A percentile compares a stretch with the other conserved stretches of the same genome.
These are phyloP conservation scores for Isichthys henryi DNA, from an alignment of 2,113 vertebrate species.

Conservation along the genomic window DNA sequence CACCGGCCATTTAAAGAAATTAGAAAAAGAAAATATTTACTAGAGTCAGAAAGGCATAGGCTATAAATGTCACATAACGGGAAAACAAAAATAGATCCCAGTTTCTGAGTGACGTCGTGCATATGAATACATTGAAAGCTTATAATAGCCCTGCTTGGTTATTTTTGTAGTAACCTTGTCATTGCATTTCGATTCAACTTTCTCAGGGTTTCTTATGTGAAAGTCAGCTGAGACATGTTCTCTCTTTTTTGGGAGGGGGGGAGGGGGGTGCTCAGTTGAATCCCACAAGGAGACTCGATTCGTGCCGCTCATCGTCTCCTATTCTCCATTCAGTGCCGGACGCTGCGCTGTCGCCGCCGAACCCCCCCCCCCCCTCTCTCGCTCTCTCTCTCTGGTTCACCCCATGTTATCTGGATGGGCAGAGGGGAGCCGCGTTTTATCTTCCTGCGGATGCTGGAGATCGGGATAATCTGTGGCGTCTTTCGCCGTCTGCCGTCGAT, in stretches of 20 bases:
- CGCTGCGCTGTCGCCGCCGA: background rate
- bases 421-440: constrained; percentile 28
- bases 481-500: background rate
- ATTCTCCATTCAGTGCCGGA: background rate
- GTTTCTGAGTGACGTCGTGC: background rate
- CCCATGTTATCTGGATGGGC: constrained; percentile 19
- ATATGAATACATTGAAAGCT: background rate
- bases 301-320: background rate
- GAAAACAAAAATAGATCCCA: background rate
- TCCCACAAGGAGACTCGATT: background rate
- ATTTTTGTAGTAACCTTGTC: background rate
- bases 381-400: background rate
- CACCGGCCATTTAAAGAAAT: background rate
- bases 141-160: background rate
- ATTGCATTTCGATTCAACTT: background rate
- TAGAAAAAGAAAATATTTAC: background rate
- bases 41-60: background rate
- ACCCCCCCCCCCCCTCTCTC: background rate
- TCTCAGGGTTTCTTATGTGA: background rate
- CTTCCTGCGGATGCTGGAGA: constrained; percentile 13
- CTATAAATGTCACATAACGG: background rate
- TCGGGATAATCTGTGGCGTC: constrained; percentile 42
- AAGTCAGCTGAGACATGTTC: background rate
- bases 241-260: background rate
- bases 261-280: background rate